Evolutionary conservation across 1,140 invertebrate species (phyloP).

Genomic region (Batillaria attramentaria): DNA sequence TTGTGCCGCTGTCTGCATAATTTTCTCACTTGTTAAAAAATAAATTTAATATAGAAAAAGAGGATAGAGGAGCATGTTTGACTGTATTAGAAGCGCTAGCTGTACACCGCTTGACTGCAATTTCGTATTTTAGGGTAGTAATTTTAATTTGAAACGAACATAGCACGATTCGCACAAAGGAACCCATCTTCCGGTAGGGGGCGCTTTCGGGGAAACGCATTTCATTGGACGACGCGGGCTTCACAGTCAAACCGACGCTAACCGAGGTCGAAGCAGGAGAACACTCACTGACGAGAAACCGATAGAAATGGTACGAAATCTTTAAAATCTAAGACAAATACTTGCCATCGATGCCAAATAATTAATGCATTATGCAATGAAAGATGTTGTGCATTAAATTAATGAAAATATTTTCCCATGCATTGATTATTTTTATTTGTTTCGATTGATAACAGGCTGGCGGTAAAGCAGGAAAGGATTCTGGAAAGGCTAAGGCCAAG

Average conservation of each 20-base stretch:
- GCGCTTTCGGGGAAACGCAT: conserved; percentile 25
- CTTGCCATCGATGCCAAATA: neutral
- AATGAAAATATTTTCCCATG: neutral
- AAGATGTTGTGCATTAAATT: neutral
- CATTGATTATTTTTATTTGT: conserved; percentile 22
- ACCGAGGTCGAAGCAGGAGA: conserved; percentile 33
- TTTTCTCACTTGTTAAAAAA: neutral
- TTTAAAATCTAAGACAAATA: neutral
- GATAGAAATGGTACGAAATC: conserved; percentile 20
- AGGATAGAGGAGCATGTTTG: neutral
- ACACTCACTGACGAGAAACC: neutral
- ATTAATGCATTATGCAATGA: neutral
- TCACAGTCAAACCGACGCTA: conserved; percentile 81
- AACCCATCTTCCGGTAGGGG: conserved; percentile 14
- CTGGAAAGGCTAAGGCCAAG: conserved; percentile 99
- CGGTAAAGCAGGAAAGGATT: conserved; percentile 99
- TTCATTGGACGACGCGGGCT: conserved; percentile 4
- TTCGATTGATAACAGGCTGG: conserved; percentile 80
- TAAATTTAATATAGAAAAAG: neutral
- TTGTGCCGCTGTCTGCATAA: no score
- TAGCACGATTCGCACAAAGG: neutral
- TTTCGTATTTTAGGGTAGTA: neutral
- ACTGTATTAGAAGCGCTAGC: neutral
- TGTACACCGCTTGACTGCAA: neutral
- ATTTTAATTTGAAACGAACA: neutral